Evolutionary conservation across 1,140 invertebrate species (phyloP).

Genomic region (Drosophila littoralis): DNA sequence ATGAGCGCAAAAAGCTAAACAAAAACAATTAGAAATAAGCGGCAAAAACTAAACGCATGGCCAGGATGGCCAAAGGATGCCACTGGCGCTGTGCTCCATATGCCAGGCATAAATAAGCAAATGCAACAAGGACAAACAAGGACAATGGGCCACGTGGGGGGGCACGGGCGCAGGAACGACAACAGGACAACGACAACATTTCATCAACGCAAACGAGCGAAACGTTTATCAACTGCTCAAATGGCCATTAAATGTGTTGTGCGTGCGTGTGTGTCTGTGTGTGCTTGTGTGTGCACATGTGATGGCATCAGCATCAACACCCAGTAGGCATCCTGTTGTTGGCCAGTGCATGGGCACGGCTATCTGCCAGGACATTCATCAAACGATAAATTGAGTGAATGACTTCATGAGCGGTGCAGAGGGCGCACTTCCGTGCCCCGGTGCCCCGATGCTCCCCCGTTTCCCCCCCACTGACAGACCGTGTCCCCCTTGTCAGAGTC

Average conservation of each 20-base stretch:
- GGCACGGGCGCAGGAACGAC: background rate
- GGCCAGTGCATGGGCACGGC: conserved; percentile 44
- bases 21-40: conserved; percentile 81
- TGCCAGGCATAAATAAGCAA: conserved; percentile 75
- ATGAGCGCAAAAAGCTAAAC: conserved; percentile 59
- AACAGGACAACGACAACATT: conserved; percentile 70
- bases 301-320: conserved; percentile 45
- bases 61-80: conserved; percentile 21
- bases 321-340: conserved; percentile 31
- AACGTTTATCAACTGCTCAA: conserved; percentile 84
- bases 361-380: conserved; percentile 84
- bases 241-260: conserved; percentile 84
- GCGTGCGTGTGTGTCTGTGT: conserved; percentile 43
- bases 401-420: conserved; percentile 82
- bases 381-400: conserved; percentile 85
- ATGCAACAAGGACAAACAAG: conserved; percentile 62
- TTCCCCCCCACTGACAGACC: too few relatives aligned
- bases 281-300: conserved; percentile 16
- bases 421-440: conserved; percentile 69
- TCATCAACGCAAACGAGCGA: conserved; percentile 82
- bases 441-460: too few relatives aligned
- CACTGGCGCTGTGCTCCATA: conserved; percentile 52
- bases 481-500: background rate
- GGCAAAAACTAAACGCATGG: conserved; percentile 70
- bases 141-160: background rate